phyloP scores from a whole-genome alignment of 2,888 invertebrate species.

The Choreutis nemorana region DNA sequence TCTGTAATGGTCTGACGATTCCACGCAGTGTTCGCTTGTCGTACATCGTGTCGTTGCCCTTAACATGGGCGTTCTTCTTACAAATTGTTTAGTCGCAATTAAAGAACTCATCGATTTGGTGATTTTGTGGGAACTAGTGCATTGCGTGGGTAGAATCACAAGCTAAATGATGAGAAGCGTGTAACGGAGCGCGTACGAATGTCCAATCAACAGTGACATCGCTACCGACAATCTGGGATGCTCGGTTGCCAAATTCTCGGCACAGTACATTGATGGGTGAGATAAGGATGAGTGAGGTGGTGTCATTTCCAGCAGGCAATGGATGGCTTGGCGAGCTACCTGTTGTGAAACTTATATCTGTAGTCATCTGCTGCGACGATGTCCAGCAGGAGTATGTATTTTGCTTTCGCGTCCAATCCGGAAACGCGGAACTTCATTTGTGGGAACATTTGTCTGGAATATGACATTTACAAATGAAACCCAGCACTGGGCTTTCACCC shows the following conservation, averaged over 20 bases:
- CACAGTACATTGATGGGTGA: slow-evolving; percentile 17
- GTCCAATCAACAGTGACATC: slow-evolving; percentile 50
- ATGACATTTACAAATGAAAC: slow-evolving; percentile 21
- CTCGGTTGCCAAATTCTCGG: slow-evolving; percentile 25
- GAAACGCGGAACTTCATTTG: slow-evolving; percentile 99
- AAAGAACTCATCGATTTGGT: slow-evolving; percentile 41
- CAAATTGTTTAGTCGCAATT: slow-evolving; percentile 57
- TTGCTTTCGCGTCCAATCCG: slow-evolving; percentile 98
- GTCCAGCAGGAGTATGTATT: slow-evolving; percentile 98
- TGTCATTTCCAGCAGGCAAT: slow-evolving; percentile 11
- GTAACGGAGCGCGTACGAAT: slow-evolving; percentile 34
- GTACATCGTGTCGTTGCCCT: slow-evolving; percentile 54
- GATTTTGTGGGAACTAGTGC: slow-evolving; percentile 53
- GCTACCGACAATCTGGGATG: slow-evolving; percentile 24
- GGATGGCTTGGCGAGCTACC: slow-evolving; percentile 57
- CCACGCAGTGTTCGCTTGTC: slow-evolving; percentile 34
- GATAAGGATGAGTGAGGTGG: slow-evolving; percentile 7
- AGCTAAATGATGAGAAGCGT: slow-evolving; percentile 54
- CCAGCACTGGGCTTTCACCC: too few species aligned
- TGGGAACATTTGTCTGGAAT: slow-evolving; percentile 98
- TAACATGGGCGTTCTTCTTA: slow-evolving; percentile 54
- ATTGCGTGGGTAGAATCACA: slow-evolving; percentile 55
- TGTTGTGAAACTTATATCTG: slow-evolving; percentile 97
- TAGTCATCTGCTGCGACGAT: slow-evolving; percentile 99
- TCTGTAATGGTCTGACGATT: slow-evolving; percentile 51